Percentiles rank a stretch among this genome's conserved stretches.
Evolutionary conservation across 2,888 invertebrate species (phyloP).

Genomic region (Eucera pruinosa): DNA sequence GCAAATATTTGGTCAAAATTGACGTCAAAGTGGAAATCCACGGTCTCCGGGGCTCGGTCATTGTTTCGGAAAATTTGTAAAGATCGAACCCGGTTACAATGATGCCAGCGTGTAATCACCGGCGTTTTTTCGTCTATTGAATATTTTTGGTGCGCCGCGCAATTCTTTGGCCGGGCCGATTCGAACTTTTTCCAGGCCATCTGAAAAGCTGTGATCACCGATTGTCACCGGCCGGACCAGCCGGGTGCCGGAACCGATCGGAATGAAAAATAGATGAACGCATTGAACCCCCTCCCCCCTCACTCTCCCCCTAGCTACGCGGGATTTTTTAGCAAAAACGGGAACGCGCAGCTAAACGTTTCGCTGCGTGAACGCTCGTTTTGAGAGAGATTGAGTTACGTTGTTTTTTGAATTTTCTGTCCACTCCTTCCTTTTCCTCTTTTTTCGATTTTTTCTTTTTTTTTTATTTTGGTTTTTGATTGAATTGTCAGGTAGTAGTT

Average conservation of each 20-base stretch:
- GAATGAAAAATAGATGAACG: slow-evolving; percentile 64
- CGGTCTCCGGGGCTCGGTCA: slow-evolving; percentile 49
- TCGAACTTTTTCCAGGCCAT: slow-evolving; percentile 64
- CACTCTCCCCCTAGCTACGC: slow-evolving; percentile 14
- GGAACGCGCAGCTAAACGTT: slow-evolving; percentile 42
- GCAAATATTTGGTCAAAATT: slow-evolving; percentile 73
- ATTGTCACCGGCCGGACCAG: slow-evolving; percentile 43
- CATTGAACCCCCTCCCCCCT: slow-evolving; percentile 39
- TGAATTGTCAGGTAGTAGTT: slow-evolving; percentile 36
- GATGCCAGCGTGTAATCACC: slow-evolving; percentile 64
- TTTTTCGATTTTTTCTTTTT: background rate
- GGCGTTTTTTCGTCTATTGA: slow-evolving; percentile 55
- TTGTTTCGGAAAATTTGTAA: slow-evolving; percentile 72
- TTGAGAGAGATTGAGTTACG: slow-evolving; percentile 54
- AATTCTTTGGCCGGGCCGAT: slow-evolving; percentile 58
- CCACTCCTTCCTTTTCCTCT: slow-evolving; percentile 2
- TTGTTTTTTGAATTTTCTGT: slow-evolving; percentile 49
- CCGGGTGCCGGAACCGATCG: slow-evolving; percentile 45
- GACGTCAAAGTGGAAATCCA: slow-evolving; percentile 68
- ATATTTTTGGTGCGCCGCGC: slow-evolving; percentile 62
- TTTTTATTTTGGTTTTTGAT: slow-evolving; percentile 18
- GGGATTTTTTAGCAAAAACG: slow-evolving; percentile 62
- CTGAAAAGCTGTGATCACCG: slow-evolving; percentile 61
- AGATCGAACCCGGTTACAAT: slow-evolving; percentile 64
- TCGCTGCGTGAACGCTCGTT: slow-evolving; percentile 54